These are phyloP conservation scores for Mystacides longicornis DNA, from an alignment of 2,888 invertebrate species.

Conservation along the genomic window DNA sequence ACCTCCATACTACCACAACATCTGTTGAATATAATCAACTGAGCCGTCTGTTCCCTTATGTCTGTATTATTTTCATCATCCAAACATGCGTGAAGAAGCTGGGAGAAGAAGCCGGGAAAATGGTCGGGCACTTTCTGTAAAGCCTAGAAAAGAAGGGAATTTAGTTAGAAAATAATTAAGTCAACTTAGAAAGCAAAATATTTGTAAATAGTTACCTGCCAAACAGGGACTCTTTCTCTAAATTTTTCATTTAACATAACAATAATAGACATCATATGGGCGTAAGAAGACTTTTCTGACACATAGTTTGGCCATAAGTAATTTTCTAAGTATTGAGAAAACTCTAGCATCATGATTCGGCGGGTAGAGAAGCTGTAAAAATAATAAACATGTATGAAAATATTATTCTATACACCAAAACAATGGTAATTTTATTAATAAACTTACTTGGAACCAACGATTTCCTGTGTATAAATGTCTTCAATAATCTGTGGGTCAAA, in stretches of 20 bases:
- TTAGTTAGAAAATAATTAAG: no score
- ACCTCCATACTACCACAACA: constrained; percentile 94
- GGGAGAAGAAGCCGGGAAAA: constrained; percentile 76
- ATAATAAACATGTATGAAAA: constrained; percentile 14
- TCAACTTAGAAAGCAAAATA: no score
- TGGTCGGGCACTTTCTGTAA: constrained; percentile 71
- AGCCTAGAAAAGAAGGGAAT: constrained; percentile 48
- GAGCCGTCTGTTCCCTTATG: constrained; percentile 73
- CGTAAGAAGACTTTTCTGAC: constrained; percentile 63
- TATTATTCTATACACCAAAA: not conserved
- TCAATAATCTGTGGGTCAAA: constrained; percentile 77
- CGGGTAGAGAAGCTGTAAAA: constrained; percentile 63
- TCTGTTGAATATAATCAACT: constrained; percentile 85
- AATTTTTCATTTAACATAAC: constrained; percentile 99
- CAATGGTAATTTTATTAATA: not conserved
- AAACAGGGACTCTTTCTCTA: constrained; percentile 91
- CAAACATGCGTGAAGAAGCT: constrained; percentile 69
- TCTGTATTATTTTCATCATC: constrained; percentile 46
- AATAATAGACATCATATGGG: constrained; percentile 96
- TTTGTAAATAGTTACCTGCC: constrained; percentile 78
- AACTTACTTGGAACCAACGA: constrained; percentile 66
- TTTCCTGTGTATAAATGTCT: constrained; percentile 82
- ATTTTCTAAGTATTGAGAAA: constrained; percentile 94
- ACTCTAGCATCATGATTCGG: constrained; percentile 93
- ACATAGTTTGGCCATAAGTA: constrained; percentile 95